A percentile compares a stretch with the other conserved stretches of the same genome.
These are phyloP conservation scores for Podabrus alpinus DNA, from an alignment of 2,888 invertebrate species.

Conservation along the genomic window DNA sequence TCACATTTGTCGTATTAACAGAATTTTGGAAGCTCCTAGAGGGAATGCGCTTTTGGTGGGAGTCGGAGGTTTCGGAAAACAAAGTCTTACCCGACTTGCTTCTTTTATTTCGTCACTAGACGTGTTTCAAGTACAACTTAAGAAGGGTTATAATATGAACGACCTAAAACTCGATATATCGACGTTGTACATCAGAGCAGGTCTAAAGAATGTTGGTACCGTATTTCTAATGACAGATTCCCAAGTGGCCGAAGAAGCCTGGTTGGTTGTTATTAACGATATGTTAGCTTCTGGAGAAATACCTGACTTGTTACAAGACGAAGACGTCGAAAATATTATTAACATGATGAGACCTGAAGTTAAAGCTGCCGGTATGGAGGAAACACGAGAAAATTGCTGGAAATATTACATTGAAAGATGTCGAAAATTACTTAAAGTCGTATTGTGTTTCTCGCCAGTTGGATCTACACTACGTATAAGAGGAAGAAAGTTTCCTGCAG, in stretches of 20 bases:
- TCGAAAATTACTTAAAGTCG: constrained; percentile 72
- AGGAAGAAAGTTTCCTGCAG: constrained; percentile 90
- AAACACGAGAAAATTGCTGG: constrained; percentile 93
- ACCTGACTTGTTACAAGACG: constrained; percentile 86
- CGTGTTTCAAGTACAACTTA: constrained; percentile 91
- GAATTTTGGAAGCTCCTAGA: constrained; percentile 88
- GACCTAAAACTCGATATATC: constrained; percentile 80
- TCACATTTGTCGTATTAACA: constrained; percentile 89
- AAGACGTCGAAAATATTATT: constrained; percentile 87
- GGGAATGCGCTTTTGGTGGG: constrained; percentile 92
- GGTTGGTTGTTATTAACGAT: constrained; percentile 91
- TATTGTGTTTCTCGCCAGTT: constrained; percentile 94
- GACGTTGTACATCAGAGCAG: constrained; percentile 82
- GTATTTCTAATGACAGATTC: constrained; percentile 94
- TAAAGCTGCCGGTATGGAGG: constrained; percentile 79
- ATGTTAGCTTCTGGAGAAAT: constrained; percentile 93
- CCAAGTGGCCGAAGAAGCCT: constrained; percentile 88
- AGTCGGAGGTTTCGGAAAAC: constrained; percentile 94
- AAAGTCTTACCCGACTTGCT: constrained; percentile 85
- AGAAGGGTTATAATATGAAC: constrained; percentile 81
- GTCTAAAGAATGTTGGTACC: constrained; percentile 77
- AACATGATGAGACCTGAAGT: constrained; percentile 76
- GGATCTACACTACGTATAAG: constrained; percentile 87
- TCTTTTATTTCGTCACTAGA: constrained; percentile 89
- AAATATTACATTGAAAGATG: constrained; percentile 92